phyloP scores from a whole-genome alignment of 2,113 vertebrate genomes.

The Cyprinodon tularosa region DNA sequence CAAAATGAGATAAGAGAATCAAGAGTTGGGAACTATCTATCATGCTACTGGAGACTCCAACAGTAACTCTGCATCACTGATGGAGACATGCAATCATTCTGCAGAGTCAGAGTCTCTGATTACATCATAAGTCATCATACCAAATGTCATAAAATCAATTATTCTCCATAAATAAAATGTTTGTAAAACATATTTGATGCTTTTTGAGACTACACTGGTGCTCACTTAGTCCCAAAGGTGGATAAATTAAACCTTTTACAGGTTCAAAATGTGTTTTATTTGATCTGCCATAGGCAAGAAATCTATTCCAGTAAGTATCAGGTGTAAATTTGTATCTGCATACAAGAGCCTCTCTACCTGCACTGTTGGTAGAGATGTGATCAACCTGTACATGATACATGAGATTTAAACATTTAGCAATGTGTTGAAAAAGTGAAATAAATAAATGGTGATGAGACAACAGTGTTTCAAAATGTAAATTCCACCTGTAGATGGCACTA shows the following conservation, averaged over 20 bases:
- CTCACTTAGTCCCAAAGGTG: conserved; percentile 18
- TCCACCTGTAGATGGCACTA: conserved; percentile 62
- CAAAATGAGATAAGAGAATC: conserved; percentile 49
- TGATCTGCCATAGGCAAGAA: conserved; percentile 59
- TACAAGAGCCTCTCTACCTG: conserved; percentile 48
- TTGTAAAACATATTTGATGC: neutral
- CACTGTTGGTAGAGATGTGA: conserved; percentile 11
- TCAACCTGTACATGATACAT: conserved; percentile 34
- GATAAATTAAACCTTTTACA: conserved; percentile 44
- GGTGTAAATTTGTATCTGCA: conserved; percentile 51
- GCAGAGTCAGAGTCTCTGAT: conserved; percentile 16
- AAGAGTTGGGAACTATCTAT: conserved; percentile 58
- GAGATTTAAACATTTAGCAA: conserved; percentile 42
- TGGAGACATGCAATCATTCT: conserved; percentile 41
- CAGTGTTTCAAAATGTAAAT: neutral
- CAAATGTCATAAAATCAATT: neutral
- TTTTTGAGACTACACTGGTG: conserved; percentile 11
- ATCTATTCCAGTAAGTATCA: conserved; percentile 48
- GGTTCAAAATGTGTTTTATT: conserved; percentile 40
- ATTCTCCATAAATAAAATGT: neutral
- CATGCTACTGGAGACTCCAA: conserved; percentile 71
- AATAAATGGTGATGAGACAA: conserved; percentile 10
- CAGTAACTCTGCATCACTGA: conserved; percentile 5
- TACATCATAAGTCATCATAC: conserved; percentile 14
- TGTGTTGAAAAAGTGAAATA: conserved; percentile 15